These are phyloP conservation scores for Campylorhamphus procurvoides DNA, from an alignment of 2,113 vertebrate species.

Conservation along the genomic window DNA sequence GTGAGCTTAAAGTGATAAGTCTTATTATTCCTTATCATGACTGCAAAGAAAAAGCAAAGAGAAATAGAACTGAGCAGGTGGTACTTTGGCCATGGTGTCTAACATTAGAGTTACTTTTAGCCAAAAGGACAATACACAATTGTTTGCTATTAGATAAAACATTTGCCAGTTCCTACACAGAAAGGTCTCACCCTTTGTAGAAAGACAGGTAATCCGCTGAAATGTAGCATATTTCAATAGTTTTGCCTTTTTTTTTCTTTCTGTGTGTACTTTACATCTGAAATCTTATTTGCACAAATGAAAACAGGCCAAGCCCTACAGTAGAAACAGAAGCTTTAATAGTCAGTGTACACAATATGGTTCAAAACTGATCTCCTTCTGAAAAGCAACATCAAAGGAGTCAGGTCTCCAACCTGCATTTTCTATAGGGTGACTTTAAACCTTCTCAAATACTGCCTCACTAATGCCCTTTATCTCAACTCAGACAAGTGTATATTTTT, in stretches of 20 bases:
- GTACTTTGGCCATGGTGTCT: not conserved
- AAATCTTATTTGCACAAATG: not conserved
- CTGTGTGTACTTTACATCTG: not conserved
- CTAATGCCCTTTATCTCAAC: not conserved
- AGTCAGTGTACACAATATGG: not conserved
- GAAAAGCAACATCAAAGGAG: not conserved
- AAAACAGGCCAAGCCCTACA: not conserved
- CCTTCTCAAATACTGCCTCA: not conserved
- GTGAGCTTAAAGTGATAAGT: not conserved
- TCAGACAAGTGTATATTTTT: not conserved
- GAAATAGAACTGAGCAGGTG: not conserved
- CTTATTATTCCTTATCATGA: not conserved
- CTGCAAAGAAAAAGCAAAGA: not conserved
- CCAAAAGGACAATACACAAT: not conserved
- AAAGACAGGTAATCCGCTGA: not conserved
- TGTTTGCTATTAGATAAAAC: not conserved
- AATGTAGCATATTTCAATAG: not conserved
- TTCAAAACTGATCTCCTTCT: not conserved
- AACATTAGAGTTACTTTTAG: not conserved
- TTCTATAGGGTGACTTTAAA: not conserved
- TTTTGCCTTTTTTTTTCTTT: not conserved
- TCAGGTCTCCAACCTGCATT: not conserved
- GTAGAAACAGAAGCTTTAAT: not conserved
- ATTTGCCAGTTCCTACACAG: not conserved
- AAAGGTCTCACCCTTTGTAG: not conserved